These are phyloP conservation scores for Gallinago media DNA, from an alignment of 2,113 vertebrate species.

Conservation along the genomic window DNA sequence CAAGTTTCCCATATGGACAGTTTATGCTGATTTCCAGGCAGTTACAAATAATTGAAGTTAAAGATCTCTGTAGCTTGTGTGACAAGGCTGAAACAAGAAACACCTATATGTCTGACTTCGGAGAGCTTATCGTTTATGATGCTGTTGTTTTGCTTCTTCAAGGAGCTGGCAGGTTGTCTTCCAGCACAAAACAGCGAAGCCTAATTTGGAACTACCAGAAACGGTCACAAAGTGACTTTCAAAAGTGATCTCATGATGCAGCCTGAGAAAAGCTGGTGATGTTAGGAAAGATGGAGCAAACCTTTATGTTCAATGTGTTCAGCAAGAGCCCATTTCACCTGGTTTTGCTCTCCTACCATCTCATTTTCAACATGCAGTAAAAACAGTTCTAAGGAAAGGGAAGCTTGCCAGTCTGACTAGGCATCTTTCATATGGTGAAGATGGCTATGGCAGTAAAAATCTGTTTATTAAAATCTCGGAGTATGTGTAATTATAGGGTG, in stretches of 20 bases:
- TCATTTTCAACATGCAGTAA: not conserved
- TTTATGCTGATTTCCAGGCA: slow-evolving; percentile 14
- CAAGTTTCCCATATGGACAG: slow-evolving; percentile 9
- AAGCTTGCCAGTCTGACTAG: not conserved
- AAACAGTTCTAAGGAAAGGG: not conserved
- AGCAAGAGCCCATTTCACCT: not conserved
- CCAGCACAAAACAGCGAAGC: not conserved
- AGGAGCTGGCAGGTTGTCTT: not conserved
- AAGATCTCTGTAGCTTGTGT: slow-evolving; percentile 5
- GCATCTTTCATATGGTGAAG: not conserved
- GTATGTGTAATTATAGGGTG: not conserved
- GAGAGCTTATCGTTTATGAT: not conserved
- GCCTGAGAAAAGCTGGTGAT: not conserved
- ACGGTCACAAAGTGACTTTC: not conserved
- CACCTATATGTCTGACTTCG: not conserved
- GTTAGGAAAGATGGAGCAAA: not conserved
- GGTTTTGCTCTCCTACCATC: not conserved
- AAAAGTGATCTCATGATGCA: not conserved
- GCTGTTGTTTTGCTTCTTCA: not conserved
- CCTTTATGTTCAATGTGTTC: not conserved
- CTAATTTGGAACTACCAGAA: not conserved
- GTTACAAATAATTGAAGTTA: slow-evolving; percentile 37
- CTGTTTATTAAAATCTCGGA: slow-evolving; percentile 9
- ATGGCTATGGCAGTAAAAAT: slow-evolving; percentile 15
- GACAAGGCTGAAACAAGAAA: slow-evolving; percentile 17